These are phyloP conservation scores for Pogonocichla stellata DNA, from an alignment of 2,113 vertebrate species.

Conservation along the genomic window DNA sequence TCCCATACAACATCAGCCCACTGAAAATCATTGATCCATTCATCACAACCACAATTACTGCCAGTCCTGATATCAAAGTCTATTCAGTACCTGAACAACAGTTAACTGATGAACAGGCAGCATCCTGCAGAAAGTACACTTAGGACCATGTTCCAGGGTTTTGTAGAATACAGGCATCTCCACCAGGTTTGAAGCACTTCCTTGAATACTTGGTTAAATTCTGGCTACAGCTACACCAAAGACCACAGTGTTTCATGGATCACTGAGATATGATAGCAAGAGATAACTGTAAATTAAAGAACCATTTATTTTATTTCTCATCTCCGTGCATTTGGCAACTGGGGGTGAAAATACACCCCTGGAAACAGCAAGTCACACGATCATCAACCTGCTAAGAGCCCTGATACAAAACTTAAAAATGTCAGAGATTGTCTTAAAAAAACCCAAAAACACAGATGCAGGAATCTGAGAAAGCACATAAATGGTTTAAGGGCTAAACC, in stretches of 20 bases:
- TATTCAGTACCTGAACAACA: neutral
- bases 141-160: neutral
- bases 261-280: neutral
- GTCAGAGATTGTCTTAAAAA: neutral
- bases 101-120: neutral
- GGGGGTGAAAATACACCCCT: neutral
- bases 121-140: neutral
- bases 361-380: neutral
- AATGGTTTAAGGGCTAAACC: neutral
- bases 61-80: neutral
- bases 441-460: neutral
- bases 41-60: neutral
- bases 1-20: neutral
- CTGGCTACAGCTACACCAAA: neutral
- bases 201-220: neutral
- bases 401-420: neutral
- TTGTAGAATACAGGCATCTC: neutral
- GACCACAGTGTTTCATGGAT: neutral
- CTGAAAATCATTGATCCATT: neutral
- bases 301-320: neutral
- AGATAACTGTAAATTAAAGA: neutral
- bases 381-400: neutral
- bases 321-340: neutral
- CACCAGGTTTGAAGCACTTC: neutral
- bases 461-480: neutral